Evolutionary conservation across 2,797 vertebrate species (phyloP), one percentile per base, ranked within the genome.

Genomic region (Florisuga fusca): DNA sequence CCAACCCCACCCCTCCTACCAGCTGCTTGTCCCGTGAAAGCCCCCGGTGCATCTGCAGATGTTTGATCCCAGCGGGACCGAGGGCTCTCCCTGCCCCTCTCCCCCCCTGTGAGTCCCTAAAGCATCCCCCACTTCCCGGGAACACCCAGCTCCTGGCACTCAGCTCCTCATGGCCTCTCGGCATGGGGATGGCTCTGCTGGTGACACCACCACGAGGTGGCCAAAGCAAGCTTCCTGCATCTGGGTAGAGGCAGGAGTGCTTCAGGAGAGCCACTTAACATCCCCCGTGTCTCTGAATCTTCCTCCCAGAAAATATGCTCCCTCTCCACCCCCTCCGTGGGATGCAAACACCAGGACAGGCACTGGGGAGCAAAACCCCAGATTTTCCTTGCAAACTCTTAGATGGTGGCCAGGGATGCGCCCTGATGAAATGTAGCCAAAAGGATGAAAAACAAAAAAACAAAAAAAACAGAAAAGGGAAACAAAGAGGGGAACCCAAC

Each of bases 91-190:
- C 21, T 19, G 4, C 5, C 74, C 25, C 7, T 8, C 20, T 85
- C 75, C 45, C 31, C 34, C 68, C 13, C 6, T 3, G 13, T 12
- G 38, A 2, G 41, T 1, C 73, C 41, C 59, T 22, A 33, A 1
- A n/a, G 7, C 53, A 61, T 38, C 27, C 54, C n/a, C 12, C 16
- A 10, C 25, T 55, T 20, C 53, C n/a, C 2, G 3, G 54, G 26
- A 26, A 82, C 0, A 0, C 12, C 31, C 2, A 13, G 69, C 63
- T 76, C 51, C 34, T 18, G 46, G 71, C 73, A 46, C 17, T 55
- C 33, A 38, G 38, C 38, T 88, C 23, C 31, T 10, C 38, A 29
- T 0, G 0, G 34, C 15, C 14, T 34, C 63, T 43, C 0, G 2
- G 55, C 59, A 66, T 5, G 3, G 43, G 41, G n/a, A 50, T 34